phyloP scores from a whole-genome alignment of 2,113 vertebrate species.

The Poeciliopsis turrubarensis region DNA sequence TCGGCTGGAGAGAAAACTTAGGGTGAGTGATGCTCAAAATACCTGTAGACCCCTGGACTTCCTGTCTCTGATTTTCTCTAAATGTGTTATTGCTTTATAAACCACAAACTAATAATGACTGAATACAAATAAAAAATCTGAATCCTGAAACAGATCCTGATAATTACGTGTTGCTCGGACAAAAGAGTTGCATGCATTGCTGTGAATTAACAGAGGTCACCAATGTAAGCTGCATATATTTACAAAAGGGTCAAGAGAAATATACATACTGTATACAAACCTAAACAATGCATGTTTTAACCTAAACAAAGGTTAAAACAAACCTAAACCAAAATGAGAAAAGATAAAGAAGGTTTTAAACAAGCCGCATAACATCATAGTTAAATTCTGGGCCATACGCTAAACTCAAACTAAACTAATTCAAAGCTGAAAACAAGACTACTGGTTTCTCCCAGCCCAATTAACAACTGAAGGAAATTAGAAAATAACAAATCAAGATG shows the following conservation, averaged over 20 bases:
- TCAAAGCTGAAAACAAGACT: not conserved
- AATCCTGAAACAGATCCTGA: not conserved
- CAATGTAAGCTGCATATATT: too few relatives aligned
- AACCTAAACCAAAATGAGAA: too few relatives aligned
- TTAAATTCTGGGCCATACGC: too few relatives aligned
- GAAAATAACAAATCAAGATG: not conserved
- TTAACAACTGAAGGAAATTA: not conserved
- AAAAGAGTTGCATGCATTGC: not conserved
- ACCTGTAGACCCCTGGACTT: conserved; percentile 2
- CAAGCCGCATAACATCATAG: too few relatives aligned
- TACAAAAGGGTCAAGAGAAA: too few relatives aligned
- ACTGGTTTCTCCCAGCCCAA: not conserved
- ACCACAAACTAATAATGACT: not conserved
- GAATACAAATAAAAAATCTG: not conserved
- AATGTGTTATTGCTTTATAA: conserved; percentile 12
- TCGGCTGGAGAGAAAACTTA: conserved; percentile 92
- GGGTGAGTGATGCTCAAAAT: conserved; percentile 82
- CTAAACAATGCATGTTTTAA: too few relatives aligned
- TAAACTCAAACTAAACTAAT: not conserved
- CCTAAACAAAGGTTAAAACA: too few relatives aligned
- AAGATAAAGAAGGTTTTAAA: too few relatives aligned
- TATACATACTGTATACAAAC: too few relatives aligned
- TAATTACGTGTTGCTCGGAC: not conserved
- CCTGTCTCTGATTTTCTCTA: conserved; percentile 15
- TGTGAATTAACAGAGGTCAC: not conserved